Evolutionary conservation across 1,140 invertebrate species (phyloP).

Genomic region (Linepithema humile): DNA sequence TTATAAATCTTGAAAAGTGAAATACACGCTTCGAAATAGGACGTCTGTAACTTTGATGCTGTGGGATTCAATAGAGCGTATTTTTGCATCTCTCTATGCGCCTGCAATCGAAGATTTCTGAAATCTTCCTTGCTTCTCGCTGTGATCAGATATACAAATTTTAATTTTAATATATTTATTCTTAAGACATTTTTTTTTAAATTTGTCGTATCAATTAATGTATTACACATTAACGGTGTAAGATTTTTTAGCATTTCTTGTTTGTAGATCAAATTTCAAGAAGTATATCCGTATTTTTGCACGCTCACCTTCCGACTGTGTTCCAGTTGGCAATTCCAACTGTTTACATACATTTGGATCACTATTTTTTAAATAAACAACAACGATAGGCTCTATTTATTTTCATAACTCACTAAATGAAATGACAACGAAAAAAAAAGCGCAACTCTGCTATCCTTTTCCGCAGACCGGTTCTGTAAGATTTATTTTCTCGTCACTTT

Average conservation of each 20-base stretch:
- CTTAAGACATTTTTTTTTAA: background rate
- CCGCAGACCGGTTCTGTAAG: slow-evolving; percentile 18
- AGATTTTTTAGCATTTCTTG: background rate
- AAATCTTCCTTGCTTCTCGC: background rate
- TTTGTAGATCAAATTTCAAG: background rate
- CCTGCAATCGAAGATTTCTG: background rate
- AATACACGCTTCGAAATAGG: background rate
- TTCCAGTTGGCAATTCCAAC: background rate
- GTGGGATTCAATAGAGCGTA: background rate
- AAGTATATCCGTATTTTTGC: background rate
- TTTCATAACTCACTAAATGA: slow-evolving; percentile 50
- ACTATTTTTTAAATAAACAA: slow-evolving; percentile 35
- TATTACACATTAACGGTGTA: background rate
- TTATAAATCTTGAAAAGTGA: background rate
- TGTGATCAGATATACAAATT: background rate
- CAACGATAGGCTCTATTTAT: slow-evolving; percentile 7
- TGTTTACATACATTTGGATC: slow-evolving; percentile 19
- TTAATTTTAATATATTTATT: background rate
- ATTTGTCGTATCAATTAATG: background rate
- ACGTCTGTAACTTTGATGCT: background rate
- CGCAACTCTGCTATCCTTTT: slow-evolving; percentile 14
- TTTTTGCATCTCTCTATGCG: background rate
- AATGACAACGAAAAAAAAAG: slow-evolving; percentile 22
- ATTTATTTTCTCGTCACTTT: slow-evolving; percentile 51
- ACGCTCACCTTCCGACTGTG: background rate